Percentiles rank a stretch among this genome's conserved stretches.
Evolutionary conservation across 2,888 invertebrate species (phyloP).

Genomic region (Cantharis nigra): DNA sequence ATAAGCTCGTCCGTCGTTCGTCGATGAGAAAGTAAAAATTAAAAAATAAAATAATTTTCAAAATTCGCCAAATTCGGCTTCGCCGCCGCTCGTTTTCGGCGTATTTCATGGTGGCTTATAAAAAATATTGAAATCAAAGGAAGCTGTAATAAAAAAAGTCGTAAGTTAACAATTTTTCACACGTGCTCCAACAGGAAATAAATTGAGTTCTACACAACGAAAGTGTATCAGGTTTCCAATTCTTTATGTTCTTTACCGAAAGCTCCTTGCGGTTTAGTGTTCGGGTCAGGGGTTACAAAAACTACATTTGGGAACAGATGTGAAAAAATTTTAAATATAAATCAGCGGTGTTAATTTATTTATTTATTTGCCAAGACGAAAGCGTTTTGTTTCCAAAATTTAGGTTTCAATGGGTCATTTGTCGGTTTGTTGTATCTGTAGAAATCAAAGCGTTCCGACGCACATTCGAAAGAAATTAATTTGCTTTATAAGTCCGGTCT

Average conservation of each 20-base stretch:
- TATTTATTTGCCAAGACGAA: neutral
- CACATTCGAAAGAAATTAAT: neutral
- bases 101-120: neutral
- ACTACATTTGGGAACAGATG: conserved; percentile 10
- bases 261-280: neutral
- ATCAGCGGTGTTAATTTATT: neutral
- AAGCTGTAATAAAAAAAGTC: neutral
- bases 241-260: conserved; percentile 14
- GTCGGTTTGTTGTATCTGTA: neutral
- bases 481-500: neutral
- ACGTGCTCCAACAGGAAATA: conserved; percentile 1
- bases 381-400: neutral
- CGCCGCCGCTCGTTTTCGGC: neutral
- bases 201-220: neutral
- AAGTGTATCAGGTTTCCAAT: conserved; percentile 7
- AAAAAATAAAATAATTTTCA: neutral
- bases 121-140: neutral
- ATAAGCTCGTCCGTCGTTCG: neutral
- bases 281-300: conserved; percentile 12
- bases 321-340: neutral
- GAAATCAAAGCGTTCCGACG: neutral
- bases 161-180: neutral
- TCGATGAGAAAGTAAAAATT: neutral
- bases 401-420: neutral
- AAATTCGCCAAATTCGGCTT: neutral